These are phyloP conservation scores for Hoplostethus atlanticus DNA, from an alignment of 2,797 vertebrate species.

Conservation along the genomic window DNA sequence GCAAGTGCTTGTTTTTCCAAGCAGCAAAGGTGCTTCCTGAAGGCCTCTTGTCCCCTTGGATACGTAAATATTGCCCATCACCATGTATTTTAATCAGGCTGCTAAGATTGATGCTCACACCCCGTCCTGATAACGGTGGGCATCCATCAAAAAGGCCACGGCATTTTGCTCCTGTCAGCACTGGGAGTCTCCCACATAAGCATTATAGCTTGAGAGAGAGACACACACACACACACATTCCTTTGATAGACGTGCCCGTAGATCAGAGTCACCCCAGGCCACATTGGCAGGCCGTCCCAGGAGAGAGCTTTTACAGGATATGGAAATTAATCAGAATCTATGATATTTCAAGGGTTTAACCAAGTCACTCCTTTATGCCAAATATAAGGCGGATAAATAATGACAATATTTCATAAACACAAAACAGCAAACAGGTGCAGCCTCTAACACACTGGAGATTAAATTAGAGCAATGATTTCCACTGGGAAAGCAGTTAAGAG, in stretches of 20 bases:
- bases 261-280: slow-evolving; percentile 37
- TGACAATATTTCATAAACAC: slow-evolving; percentile 29
- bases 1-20: neutral
- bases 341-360: slow-evolving; percentile 2
- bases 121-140: slow-evolving; percentile 54
- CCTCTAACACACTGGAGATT: neutral
- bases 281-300: slow-evolving; percentile 35
- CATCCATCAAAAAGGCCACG: slow-evolving; percentile 61
- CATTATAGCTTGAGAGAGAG: slow-evolving; percentile 17
- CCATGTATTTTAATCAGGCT: slow-evolving; percentile 71
- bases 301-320: slow-evolving; percentile 47
- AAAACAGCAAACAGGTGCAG: neutral
- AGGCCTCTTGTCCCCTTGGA: slow-evolving; percentile 13
- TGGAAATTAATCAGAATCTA: slow-evolving; percentile 46
- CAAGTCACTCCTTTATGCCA: slow-evolving; percentile 6
- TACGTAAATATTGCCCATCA: slow-evolving; percentile 57
- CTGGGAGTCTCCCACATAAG: slow-evolving; percentile 43
- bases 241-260: slow-evolving; percentile 30
- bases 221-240: neutral
- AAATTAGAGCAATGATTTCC: neutral
- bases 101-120: slow-evolving; percentile 55
- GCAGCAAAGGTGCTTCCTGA: neutral
- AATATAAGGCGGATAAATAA: neutral
- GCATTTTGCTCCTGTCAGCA: slow-evolving; percentile 64
- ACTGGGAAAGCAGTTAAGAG: neutral